Percentiles rank a stretch among this genome's conserved stretches.
Evolutionary conservation across 2,888 invertebrate genomes (phyloP).

Genomic region (Ichneumoninae sp.): DNA sequence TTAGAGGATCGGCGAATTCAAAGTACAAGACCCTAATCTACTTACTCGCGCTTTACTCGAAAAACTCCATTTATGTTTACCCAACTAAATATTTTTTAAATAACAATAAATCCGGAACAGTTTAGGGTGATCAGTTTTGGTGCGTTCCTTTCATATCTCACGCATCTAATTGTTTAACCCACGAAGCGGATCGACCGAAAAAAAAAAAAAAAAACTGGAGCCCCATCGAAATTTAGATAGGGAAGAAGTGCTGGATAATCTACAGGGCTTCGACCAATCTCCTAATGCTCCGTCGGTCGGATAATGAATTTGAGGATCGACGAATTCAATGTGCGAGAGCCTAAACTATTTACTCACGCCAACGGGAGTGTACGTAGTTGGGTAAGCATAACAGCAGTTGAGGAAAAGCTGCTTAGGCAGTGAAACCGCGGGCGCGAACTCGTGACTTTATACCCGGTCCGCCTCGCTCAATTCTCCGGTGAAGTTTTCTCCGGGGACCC

Average conservation of each 20-base stretch:
- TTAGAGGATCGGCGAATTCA: background rate
- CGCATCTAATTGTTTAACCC: too few relatives aligned
- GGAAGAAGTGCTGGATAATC: background rate
- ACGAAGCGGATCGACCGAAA: too few relatives aligned
- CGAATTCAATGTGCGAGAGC: background rate
- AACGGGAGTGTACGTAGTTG: background rate
- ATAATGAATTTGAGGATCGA: slow-evolving; percentile 11
- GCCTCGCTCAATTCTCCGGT: slow-evolving; percentile 62
- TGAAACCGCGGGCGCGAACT: slow-evolving; percentile 66
- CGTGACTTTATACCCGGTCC: slow-evolving; percentile 63
- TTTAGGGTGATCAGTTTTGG: too few relatives aligned
- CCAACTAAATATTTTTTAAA: too few relatives aligned
- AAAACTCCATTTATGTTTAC: slow-evolving; percentile 45
- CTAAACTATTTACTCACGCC: background rate
- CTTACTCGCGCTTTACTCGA: background rate
- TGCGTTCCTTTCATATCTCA: too few relatives aligned
- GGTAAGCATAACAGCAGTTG: slow-evolving; percentile 55
- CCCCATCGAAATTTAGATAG: background rate
- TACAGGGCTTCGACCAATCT: background rate
- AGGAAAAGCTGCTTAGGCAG: slow-evolving; percentile 76
- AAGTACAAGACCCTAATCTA: background rate
- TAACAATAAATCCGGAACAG: too few relatives aligned
- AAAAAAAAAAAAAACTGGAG: background rate
- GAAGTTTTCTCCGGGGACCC: slow-evolving; percentile 74
- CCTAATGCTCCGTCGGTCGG: background rate